Conservation (phyloP, 1,140 invertebrate species). For the Cydia pomonella region DNA sequence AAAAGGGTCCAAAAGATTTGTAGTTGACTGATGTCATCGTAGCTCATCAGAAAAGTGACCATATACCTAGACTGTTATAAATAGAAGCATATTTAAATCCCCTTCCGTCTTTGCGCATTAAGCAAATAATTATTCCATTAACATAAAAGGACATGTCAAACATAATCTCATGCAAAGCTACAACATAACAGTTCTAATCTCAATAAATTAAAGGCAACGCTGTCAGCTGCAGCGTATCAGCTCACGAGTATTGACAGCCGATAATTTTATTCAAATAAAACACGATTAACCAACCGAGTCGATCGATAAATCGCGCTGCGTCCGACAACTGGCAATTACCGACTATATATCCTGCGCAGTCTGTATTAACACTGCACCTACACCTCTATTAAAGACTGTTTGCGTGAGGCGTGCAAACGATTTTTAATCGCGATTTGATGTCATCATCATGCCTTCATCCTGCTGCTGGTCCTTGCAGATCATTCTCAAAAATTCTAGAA, state of each 20-base stretch:
- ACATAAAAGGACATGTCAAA: constrained; percentile 13
- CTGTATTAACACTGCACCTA: constrained; percentile 6
- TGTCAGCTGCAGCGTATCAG: neutral
- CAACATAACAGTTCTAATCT: constrained; percentile 6
- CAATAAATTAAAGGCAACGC: constrained; percentile 8
- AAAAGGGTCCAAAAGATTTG: too few species aligned
- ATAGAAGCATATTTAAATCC: too few species aligned
- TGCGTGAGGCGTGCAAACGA: constrained; percentile 1
- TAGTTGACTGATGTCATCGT: too few species aligned
- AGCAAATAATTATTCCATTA: neutral
- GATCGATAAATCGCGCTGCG: constrained; percentile 13
- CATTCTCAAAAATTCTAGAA: too few species aligned
- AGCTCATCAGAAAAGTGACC: too few species aligned
- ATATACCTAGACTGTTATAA: too few species aligned
- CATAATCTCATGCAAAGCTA: constrained; percentile 1
- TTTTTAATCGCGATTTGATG: constrained; percentile 10
- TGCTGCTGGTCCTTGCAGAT: too few species aligned
- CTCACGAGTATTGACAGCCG: constrained; percentile 7
- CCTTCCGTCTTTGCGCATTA: constrained; percentile 13
- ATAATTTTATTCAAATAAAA: constrained; percentile 20
- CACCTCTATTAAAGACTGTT: neutral
- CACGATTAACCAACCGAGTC: constrained; percentile 21
- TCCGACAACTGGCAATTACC: constrained; percentile 10
- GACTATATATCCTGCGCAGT: constrained; percentile 3
- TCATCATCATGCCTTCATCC: neutral